Evolutionary conservation across 1,140 invertebrate genomes (phyloP), one percentile per base, ranked within the genome.

Genomic region (Trialeurodes vaporariorum): DNA sequence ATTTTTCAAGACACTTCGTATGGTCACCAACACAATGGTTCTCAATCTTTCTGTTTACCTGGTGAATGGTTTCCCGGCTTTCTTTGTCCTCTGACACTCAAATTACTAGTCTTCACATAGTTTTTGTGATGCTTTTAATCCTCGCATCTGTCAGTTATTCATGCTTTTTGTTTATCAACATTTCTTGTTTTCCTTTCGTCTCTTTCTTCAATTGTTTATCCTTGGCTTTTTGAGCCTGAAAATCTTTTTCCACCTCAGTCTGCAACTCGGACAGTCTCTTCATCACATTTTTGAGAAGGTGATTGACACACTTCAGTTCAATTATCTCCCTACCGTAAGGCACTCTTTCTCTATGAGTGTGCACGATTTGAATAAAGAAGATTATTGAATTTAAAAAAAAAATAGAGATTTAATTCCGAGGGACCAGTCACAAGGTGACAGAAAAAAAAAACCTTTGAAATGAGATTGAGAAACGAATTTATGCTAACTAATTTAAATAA

Each of bases 151-250:
- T 49, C 5, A 49, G 34, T 5, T 9, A 49, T 17, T 49, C 34
- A 9, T 49, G 5, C 70, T 21, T 66, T 59, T 71, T 71, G 74
- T 61, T 74, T 76, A 62, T 68, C 58, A 40, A 25, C 25, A 25
- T 13, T 49, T 49, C 5, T 49, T 49, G 34, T 5, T 49, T 49
- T 49, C 5, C 34, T 49, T 5, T 17, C 34, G 5, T 49, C 5
- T 49, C 34, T 49, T 49, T 5, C 34, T 49, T 17, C 5, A 49
- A n/a, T n/a, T n/a, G 34, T 49, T n/a, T 49, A 9, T 5, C 34
- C 34, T 49, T 49, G 5, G 34, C 34, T 49, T n/a, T n/a, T n/a
- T n/a, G n/a, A n/a, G n/a, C n/a, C n/a, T n/a, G n/a, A n/a, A n/a
- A n/a, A n/a, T 49, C 2, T 40, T 21, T 25, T 13, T 40, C 23